Base-by-base conservation (phyloP, 2,113 vertebrate genomes). In the Calidris pugnax region DNA sequence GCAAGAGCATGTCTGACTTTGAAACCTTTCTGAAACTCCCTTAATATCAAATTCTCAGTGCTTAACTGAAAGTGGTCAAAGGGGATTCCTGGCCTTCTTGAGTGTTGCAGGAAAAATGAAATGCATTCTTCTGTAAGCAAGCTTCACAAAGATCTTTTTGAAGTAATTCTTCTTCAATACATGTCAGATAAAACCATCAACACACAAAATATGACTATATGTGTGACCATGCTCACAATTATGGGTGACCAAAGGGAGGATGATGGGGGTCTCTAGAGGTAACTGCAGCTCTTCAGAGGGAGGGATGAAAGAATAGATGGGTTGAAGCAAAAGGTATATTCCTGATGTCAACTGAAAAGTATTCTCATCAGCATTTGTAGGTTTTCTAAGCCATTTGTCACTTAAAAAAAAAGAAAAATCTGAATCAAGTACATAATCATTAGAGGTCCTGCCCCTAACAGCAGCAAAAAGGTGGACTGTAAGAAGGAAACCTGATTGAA, bases 181-280 rank as follows among this genome's bases (percentile, higher is more conserved):
- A 5, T 39, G 11, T 12, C 39, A 64, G 20, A 24, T 55, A 32
- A 76, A 64, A n/a, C 12, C 7, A 8, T 73, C 57, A 84, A 66
- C 77, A 33, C 5, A 9, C 1, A 1, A 30, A 86, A 37, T 91
- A 23, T 0, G 6, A n/a, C 1, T 43, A 4, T 27, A 7, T 33
- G 14, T 85, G 37, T 78, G 21, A 20, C 15, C 19, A 2, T 69
- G 17, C 21, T 84, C 57, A 6, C 7, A n/a, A 10, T 76, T 60
- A 13, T 10, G 45, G 22, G 12, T 66, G 21, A 41, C 24, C 19
- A 41, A 35, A 75, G 24, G 20, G n/a, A 66, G 39, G 20, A 16
- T 72, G 41, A 11, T 72, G 35, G 23, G 26, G 17, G 47, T 17
- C 21, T 78, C 15, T 67, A 6, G 37, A 7, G 5, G 22, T 77